phyloP scores from a whole-genome alignment of 2,113 vertebrate species.

The Tapirus terrestris region DNA sequence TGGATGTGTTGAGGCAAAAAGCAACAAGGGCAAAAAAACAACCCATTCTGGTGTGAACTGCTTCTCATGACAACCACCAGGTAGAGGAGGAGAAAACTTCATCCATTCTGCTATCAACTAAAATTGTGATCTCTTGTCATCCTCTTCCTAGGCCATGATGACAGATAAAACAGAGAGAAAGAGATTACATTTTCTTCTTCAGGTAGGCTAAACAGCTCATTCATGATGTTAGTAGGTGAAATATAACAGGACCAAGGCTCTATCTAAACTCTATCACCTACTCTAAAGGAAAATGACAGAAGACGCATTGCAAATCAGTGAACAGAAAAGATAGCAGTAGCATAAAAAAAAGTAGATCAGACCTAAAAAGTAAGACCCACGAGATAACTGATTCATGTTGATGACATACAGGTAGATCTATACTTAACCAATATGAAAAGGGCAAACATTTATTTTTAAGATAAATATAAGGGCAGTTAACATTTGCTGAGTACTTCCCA shows the following conservation, averaged over 20 bases:
- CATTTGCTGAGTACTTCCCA: neutral
- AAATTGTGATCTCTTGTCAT: neutral
- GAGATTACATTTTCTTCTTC: neutral
- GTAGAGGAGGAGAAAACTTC: neutral
- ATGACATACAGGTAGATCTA: neutral
- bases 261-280: neutral
- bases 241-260: neutral
- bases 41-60: neutral
- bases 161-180: neutral
- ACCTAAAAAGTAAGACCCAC: neutral
- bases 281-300: constrained; percentile 4
- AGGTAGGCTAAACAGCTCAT: neutral
- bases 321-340: neutral
- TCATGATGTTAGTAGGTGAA: neutral
- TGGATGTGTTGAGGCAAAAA: neutral
- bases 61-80: neutral
- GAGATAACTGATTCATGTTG: neutral
- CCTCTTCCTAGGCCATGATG: neutral
- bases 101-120: neutral
- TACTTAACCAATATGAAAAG: neutral
- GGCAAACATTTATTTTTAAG: neutral
- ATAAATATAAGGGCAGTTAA: neutral
- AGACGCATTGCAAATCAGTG: neutral
- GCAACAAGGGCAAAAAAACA: neutral
- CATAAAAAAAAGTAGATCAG: neutral